Evolutionary conservation across 2,888 invertebrate genomes (phyloP), one percentile per base, ranked within the genome.

Genomic region (Acanthosepion lycidas): DNA sequence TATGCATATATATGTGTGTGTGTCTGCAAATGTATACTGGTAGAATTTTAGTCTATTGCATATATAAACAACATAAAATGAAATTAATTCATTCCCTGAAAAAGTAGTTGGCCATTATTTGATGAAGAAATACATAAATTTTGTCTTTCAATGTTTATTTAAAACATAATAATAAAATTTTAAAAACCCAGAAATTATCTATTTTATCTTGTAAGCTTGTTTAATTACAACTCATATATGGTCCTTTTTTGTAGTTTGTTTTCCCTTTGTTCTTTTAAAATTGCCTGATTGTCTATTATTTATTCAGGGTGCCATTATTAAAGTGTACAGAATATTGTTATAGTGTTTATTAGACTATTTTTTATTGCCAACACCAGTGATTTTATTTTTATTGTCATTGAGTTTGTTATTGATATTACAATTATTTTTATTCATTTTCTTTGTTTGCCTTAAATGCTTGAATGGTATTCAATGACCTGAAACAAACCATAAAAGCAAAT

Each of bases 311-410:
- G 78, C n/a, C 78, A 78, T 78, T 78, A n/a, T n/a, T 15, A 78
- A 78, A 78, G n/a, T 78, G n/a, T n/a, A 78, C 78, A 78, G 78
- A 78, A n/a, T 15, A 78, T 78, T n/a, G 78, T 78, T 78, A 78
- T 78, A n/a, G 78, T 78, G 78, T 78, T 78, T 78, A 78, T 78
- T 78, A 33, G 78, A 78, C 78, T 78, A 78, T n/a, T 78, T 78
- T 78, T 78, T 78, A 78, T 78, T 78, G 78, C 78, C n/a, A 78
- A n/a, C 12, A 18, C 78, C 78, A 78, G 78, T 78, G 78, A 78
- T 78, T 78, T 78, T 78, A 78, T 78, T 78, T 78, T 78, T 78
- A 78, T 78, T 78, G 78, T 78, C 78, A 78, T 78, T 78, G 78
- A 78, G n/a, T 12, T 78, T 78, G 78, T 78, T n/a, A 78, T 78